These are phyloP conservation scores for Glossosoma conforme DNA, from an alignment of 1,140 invertebrate species.

Conservation along the genomic window DNA sequence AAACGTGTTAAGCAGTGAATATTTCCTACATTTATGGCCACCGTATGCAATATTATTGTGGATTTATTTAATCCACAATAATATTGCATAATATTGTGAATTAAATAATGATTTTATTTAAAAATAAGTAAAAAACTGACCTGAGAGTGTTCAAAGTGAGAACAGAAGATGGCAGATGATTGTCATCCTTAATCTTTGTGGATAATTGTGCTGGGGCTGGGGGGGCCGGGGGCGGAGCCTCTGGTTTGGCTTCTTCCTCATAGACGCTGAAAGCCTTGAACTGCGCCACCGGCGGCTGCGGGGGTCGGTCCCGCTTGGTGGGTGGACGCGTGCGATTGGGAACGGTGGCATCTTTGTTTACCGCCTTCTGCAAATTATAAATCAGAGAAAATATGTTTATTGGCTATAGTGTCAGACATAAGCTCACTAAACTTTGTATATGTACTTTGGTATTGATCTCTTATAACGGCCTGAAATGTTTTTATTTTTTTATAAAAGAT, in stretches of 20 bases:
- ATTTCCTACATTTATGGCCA: neutral
- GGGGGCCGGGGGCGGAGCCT: conserved; percentile 37
- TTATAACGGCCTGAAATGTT: too few relatives aligned
- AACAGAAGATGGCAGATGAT: conserved; percentile 12
- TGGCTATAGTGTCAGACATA: neutral
- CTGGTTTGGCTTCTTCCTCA: conserved; percentile 58
- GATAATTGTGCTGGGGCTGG: conserved; percentile 37
- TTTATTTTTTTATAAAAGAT: too few relatives aligned
- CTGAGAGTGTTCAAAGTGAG: conserved; percentile 19
- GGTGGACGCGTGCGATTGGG: conserved; percentile 10
- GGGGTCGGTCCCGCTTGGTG: conserved; percentile 12
- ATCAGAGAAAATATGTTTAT: neutral
- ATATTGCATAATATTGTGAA: neutral
- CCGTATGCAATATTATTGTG: neutral
- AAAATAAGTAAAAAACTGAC: neutral
- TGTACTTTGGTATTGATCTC: neutral
- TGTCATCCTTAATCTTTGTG: conserved; percentile 39
- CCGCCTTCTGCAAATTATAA: conserved; percentile 11
- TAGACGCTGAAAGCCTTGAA: conserved; percentile 69
- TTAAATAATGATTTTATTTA: neutral
- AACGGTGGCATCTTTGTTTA: conserved; percentile 10
- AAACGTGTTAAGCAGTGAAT: neutral
- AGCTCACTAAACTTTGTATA: neutral
- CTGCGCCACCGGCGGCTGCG: conserved; percentile 54
- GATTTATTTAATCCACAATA: neutral